Evolutionary conservation across 2,888 invertebrate genomes (phyloP), one percentile per base, ranked within the genome.

Genomic region (Pseudanteris insignis): DNA sequence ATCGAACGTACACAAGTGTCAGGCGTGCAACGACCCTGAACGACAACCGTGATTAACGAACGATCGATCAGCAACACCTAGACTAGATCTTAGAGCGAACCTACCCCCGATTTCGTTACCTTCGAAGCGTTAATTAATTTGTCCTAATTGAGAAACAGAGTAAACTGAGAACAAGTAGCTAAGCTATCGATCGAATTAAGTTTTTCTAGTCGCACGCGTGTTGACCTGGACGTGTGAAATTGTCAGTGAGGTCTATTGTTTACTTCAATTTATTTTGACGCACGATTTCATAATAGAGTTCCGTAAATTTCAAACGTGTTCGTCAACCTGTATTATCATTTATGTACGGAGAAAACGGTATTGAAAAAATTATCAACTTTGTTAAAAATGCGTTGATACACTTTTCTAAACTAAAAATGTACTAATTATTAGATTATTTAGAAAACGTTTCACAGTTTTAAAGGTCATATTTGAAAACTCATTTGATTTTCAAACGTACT

Each of bases 1-100:
- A n/a, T n/a, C n/a, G n/a, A n/a, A n/a, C n/a, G n/a, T n/a, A n/a
- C n/a, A n/a, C n/a, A n/a, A n/a, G n/a, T n/a, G n/a, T n/a, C n/a
- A n/a, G n/a, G n/a, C n/a, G n/a, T 69, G 66, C 47, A 55, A 37
- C 64, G 64, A 65, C 66, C 69, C 63, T 66, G 71, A 67, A 65
- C 64, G 63, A 66, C 66, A 68, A 64, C 68, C 64, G 58, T 69
- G 67, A 72, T 72, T 72, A 71, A 68, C 58, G 47, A 65, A 48
- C 66, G 65, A 72, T 71, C 68, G 65, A 71, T 71, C 71, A 68
- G 70, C 66, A 67, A 70, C 73, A 64, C 68, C 70, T 28, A 61
- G 47, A 38, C 29, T 21, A 29, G 40, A 28, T 54, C 61, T 37
- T 14, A 38, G 48, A 44, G 40, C n/a, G 25, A 55, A 53, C 46